Conservation (phyloP, 2,113 vertebrate species). For the Furnarius figulus region DNA sequence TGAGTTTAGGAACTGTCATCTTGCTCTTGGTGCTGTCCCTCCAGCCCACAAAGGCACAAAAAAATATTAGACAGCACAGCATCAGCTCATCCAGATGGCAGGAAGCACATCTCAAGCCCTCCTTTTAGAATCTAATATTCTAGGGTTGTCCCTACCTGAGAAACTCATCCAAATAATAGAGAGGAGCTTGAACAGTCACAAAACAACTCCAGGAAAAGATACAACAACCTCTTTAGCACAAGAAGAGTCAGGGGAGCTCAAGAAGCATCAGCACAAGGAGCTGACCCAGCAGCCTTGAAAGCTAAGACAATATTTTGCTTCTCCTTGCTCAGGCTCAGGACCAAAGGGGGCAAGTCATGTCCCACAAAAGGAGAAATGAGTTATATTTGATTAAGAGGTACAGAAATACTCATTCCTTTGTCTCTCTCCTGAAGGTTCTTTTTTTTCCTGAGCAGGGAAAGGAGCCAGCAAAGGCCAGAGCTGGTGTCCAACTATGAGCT, state of each 20-base stretch:
- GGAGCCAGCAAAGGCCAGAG: not conserved
- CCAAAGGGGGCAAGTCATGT: fast-evolving
- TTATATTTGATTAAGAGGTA: not conserved
- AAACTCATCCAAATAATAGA: not conserved
- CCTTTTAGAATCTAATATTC: not conserved
- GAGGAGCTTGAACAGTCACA: not conserved
- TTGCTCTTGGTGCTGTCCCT: not conserved
- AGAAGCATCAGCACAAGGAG: not conserved
- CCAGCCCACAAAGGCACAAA: not conserved
- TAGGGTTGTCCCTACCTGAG: not conserved
- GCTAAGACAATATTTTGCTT: not conserved
- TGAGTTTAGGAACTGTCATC: not conserved
- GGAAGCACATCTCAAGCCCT: not conserved
- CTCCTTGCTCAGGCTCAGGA: not conserved
- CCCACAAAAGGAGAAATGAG: not conserved
- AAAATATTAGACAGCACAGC: too few relatives aligned
- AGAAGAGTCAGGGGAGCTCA: not conserved
- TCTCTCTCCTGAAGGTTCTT: not conserved
- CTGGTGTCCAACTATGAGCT: not conserved
- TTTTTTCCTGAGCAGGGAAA: not conserved
- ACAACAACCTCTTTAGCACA: not conserved
- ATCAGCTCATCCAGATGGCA: not conserved
- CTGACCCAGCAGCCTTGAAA: not conserved
- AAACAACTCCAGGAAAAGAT: not conserved
- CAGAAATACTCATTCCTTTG: not conserved